Base-by-base conservation (phyloP, 2,113 vertebrate genomes). In the Axis porcinus region DNA sequence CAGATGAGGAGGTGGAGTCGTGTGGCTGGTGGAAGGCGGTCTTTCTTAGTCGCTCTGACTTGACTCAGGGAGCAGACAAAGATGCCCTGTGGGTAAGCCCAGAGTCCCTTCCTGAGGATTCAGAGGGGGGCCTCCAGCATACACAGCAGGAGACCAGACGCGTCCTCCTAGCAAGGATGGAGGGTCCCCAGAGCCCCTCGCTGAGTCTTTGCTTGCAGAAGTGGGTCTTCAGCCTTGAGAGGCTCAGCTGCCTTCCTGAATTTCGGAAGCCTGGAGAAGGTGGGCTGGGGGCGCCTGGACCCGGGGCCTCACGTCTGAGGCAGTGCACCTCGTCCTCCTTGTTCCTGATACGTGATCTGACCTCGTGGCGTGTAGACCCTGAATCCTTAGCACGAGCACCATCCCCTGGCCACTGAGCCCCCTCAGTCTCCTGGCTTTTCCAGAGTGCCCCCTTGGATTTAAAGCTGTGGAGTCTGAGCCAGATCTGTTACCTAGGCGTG, bases 391-490 rank as follows among this genome's bases (percentile, higher is more conserved):
- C 28, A 11, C 1, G 36, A 78, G 50, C 28, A 17, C 3, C 9
- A 12, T 4, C 27, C 4, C 54, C 21, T 81, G 36, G 30, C 21
- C 23, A 21, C 43, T 54, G 1, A 8, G 23, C 36, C 16, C 33
- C 40, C 33, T 43, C 12, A 2, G 17, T 9, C 43, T 2, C 10
- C n/a, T 43, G 50, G 8, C 33, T 62, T 58, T 27, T 58, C 52
- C 50, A 64, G 0, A 67, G 28, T 43, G 30, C 54, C 27, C 58
- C 55, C 52, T 95, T 85, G 86, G 88, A 30, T 76, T 86, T 89
- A 58, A 76, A 86, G 27, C 67, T 89, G 28, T 86, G 91, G 60
- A 54, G 89, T 83, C 40, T 58, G n/a, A 89, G 57, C 21, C 33
- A n/a, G 21, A 91, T 43, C 55, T 40, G 12, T 74, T 50, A 36